Evolutionary conservation across 2,888 invertebrate genomes (phyloP).

Genomic region (Drosophila recens): DNA sequence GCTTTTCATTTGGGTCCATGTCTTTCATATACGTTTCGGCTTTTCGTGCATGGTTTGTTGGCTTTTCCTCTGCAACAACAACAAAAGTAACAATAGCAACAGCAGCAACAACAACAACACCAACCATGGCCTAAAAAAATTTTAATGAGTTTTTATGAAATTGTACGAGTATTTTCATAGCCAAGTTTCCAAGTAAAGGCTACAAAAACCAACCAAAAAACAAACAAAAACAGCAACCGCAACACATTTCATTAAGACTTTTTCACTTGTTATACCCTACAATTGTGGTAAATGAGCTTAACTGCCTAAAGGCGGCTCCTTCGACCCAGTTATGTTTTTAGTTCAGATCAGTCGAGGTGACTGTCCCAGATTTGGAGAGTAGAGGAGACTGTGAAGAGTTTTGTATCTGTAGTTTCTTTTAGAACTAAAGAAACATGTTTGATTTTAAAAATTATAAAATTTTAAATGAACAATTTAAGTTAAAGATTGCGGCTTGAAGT

Average conservation of each 20-base stretch:
- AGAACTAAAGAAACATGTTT: neutral
- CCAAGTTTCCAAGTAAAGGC: slow-evolving; percentile 61
- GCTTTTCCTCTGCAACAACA: slow-evolving; percentile 35
- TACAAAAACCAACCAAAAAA: slow-evolving; percentile 35
- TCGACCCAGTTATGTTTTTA: slow-evolving; percentile 1
- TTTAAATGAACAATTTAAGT: neutral
- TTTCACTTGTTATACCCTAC: slow-evolving; percentile 36
- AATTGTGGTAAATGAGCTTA: slow-evolving; percentile 6
- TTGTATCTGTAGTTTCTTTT: neutral
- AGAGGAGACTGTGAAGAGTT: neutral
- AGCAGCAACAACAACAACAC: slow-evolving; percentile 14
- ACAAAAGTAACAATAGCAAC: slow-evolving; percentile 23
- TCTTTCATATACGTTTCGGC: slow-evolving; percentile 41
- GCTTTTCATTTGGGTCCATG: slow-evolving; percentile 72
- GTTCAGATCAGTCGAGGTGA: neutral
- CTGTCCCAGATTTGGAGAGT: neutral
- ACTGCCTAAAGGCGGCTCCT: slow-evolving; percentile 4
- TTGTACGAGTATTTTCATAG: slow-evolving; percentile 55
- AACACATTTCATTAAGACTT: slow-evolving; percentile 53
- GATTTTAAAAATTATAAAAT: neutral
- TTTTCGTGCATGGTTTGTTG: slow-evolving; percentile 59
- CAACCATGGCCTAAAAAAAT: slow-evolving; percentile 47
- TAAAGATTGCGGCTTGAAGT: no score
- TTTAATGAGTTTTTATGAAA: slow-evolving; percentile 78
- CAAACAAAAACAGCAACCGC: slow-evolving; percentile 43